Percentiles rank a stretch among this genome's conserved stretches.
These are phyloP conservation scores for Nasonovia ribisnigri DNA, from an alignment of 2,888 invertebrate genomes.

Conservation along the genomic window DNA sequence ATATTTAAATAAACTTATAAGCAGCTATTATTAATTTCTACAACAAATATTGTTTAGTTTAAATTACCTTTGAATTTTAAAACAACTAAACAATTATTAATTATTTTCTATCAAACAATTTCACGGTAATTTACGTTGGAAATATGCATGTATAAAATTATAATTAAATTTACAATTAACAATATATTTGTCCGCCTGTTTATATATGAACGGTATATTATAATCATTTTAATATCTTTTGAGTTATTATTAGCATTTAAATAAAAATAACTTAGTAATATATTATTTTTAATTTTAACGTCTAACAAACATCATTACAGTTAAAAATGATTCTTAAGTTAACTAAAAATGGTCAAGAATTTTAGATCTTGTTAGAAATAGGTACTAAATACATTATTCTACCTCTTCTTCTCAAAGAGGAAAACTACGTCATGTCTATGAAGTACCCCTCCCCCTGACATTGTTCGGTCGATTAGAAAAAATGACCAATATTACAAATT, in stretches of 20 bases:
- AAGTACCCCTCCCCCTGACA: not conserved
- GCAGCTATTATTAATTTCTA: not conserved
- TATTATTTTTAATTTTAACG: not conserved
- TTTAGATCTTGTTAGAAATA: not conserved
- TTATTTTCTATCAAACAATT: not conserved
- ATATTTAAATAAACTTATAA: not conserved
- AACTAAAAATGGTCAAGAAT: not conserved
- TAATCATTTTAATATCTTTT: not conserved
- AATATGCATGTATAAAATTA: not conserved
- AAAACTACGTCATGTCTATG: not conserved
- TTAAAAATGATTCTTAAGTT: not conserved
- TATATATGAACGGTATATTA: not conserved
- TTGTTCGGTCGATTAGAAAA: too few species aligned
- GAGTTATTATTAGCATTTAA: not conserved
- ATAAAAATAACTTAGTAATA: too few species aligned
- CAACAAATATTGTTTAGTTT: not conserved
- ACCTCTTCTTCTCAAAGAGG: not conserved
- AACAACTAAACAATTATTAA: not conserved
- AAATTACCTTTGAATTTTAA: not conserved
- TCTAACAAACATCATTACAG: not conserved
- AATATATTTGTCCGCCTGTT: not conserved
- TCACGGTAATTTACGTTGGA: not conserved
- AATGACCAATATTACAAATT: too few species aligned
- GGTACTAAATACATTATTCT: not conserved
- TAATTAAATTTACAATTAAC: not conserved